phyloP scores from a whole-genome alignment of 2,888 invertebrate species.

The Folsomia candida region DNA sequence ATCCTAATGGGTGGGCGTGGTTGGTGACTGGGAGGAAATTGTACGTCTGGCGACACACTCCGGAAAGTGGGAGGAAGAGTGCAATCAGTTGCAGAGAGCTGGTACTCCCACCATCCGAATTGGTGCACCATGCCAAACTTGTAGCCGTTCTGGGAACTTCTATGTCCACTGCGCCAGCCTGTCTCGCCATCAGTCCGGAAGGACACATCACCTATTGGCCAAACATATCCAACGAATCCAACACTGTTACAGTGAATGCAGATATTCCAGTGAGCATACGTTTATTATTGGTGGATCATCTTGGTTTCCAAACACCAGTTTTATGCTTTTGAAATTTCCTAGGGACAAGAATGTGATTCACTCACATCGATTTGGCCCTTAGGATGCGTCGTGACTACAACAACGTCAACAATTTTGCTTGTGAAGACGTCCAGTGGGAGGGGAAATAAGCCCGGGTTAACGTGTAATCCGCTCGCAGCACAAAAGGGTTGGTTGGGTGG shows the following conservation, averaged over 20 bases:
- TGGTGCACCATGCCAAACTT: constrained; percentile 83
- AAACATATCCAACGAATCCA: constrained; percentile 80
- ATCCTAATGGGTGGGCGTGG: constrained; percentile 75
- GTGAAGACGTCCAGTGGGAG: constrained; percentile 63
- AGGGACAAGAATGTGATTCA: constrained; percentile 78
- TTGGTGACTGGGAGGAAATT: constrained; percentile 80
- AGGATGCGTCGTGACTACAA: constrained; percentile 83
- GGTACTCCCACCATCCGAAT: constrained; percentile 83
- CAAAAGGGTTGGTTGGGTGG: constrained; percentile 84
- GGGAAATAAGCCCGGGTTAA: constrained; percentile 63
- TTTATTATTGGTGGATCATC: neutral
- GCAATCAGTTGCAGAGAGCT: constrained; percentile 69
- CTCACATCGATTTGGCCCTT: constrained; percentile 67
- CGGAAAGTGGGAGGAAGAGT: constrained; percentile 34
- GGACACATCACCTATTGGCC: constrained; percentile 92
- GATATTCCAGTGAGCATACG: constrained; percentile 65
- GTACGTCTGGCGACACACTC: constrained; percentile 69
- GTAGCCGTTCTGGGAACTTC: constrained; percentile 66
- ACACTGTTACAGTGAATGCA: constrained; percentile 77
- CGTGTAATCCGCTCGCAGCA: constrained; percentile 64
- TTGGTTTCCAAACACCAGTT: too few species aligned
- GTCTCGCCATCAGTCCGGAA: constrained; percentile 89
- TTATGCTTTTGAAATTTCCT: constrained; percentile 10
- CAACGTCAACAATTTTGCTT: constrained; percentile 80
- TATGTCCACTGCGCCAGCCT: constrained; percentile 68